Evolutionary conservation across 2,113 vertebrate genomes (phyloP), one percentile per base, ranked within the genome.

Genomic region (Calidris pugnax): DNA sequence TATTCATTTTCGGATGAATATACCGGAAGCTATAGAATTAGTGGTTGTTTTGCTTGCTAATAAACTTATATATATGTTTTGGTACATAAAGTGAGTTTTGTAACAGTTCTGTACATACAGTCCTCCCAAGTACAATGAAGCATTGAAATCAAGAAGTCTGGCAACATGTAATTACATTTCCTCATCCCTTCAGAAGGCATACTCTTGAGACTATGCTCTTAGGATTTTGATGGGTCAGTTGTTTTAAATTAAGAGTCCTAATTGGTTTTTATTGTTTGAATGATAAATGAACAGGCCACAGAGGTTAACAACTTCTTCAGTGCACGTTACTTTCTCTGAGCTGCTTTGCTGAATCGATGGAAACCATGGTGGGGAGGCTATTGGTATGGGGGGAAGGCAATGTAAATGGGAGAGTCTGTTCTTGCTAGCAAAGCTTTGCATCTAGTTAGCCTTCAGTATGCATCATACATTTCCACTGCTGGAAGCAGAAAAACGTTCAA

Each of bases 201-300:
- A 32, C 91, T 77, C 41, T 96, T 90, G 27, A 88, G 78, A 90
- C 82, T 27, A 74, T 15, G 6, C 15, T 81, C 12, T 82, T 73
- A 86, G 85, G 68, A 92, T 95, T 97, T 90, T 77, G 35, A 95
- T 79, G 84, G 56, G 57, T 97, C 88, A 94, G 22, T 93, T 93
- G 41, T 81, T 97, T 97, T 73, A 91, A 90, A 95, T 87, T 88
- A 67, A 85, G 74, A 12, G 30, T 90, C 45, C 79, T 91, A 91
- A 95, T 89, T 95, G 27, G 0, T n/a, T 96, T 94, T 94, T 75
- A 72, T 94, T 92, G 41, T 95, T 87, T 89, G 17, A 89, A 73
- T 92, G 68, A 95, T 53, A 92, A 95, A 94, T 87, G 41, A 95
- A 85, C 43, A 89, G 43, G 22, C 64, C 13, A 62, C 20, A 50